Evolutionary conservation across 2,113 vertebrate species (phyloP).

Genomic region (Sceloporus tristichus): DNA sequence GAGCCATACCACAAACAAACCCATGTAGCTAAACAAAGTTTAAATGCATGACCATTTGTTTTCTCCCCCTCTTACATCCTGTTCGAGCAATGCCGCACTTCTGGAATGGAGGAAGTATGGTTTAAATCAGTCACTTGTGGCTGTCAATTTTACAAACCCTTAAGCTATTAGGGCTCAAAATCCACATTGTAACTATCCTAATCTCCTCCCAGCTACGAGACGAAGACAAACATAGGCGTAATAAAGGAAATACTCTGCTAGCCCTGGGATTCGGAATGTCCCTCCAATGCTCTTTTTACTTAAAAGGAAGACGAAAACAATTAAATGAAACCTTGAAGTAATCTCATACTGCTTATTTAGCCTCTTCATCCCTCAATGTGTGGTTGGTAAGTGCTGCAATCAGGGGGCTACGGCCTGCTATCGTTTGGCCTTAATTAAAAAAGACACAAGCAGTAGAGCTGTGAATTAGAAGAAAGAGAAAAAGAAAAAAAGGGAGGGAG

Average conservation of each 20-base stretch:
- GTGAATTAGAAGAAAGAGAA: conserved; percentile 85
- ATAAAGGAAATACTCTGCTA: conserved; percentile 62
- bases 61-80: conserved; percentile 43
- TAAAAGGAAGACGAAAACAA: conserved; percentile 88
- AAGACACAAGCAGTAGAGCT: conserved; percentile 89
- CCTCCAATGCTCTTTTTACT: conserved; percentile 76
- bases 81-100: background rate
- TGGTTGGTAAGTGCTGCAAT: conserved; percentile 84
- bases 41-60: conserved; percentile 8
- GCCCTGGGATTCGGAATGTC: conserved; percentile 72
- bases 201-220: background rate
- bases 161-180: conserved; percentile 48
- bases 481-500: background rate
- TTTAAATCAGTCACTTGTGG: conserved; percentile 75
- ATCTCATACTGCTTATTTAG: conserved; percentile 85
- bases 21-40: conserved; percentile 39
- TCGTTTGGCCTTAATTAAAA: conserved; percentile 95
- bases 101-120: conserved; percentile 66
- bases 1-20: conserved; percentile 29
- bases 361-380: conserved; percentile 84
- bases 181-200: conserved; percentile 25
- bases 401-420: conserved; percentile 82
- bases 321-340: conserved; percentile 86
- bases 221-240: background rate
- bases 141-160: conserved; percentile 67